These are phyloP conservation scores for Pteronotus mesoamericanus DNA, from an alignment of 2,797 vertebrate genomes.

Conservation along the genomic window DNA sequence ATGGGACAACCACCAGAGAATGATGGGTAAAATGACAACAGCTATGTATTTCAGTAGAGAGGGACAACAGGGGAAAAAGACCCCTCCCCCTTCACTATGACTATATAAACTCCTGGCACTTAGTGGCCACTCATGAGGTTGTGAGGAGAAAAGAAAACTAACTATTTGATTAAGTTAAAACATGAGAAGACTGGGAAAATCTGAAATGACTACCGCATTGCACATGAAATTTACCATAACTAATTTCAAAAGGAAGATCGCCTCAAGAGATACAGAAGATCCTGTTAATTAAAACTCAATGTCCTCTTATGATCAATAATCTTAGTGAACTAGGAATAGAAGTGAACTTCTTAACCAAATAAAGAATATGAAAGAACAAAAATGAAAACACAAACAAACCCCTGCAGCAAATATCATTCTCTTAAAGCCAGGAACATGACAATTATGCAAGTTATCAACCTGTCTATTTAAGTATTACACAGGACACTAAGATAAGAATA, in stretches of 20 bases:
- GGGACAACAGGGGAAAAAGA: background rate
- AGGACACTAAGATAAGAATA: background rate
- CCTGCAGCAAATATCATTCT: background rate
- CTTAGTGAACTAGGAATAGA: background rate
- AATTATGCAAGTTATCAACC: background rate
- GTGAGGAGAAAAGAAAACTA: background rate
- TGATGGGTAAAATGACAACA: background rate
- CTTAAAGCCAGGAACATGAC: background rate
- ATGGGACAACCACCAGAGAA: background rate
- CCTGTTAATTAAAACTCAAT: background rate
- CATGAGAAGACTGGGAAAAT: background rate
- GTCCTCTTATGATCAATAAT: background rate
- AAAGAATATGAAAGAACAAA: background rate
- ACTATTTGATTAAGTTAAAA: background rate
- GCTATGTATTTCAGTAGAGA: background rate
- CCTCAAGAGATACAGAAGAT: background rate
- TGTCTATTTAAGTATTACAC: background rate
- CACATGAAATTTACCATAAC: background rate
- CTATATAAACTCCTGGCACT: background rate
- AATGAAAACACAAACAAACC: background rate
- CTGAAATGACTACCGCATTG: background rate
- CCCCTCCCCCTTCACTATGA: rapidly evolving
- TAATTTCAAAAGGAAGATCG: background rate
- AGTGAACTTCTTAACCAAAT: background rate
- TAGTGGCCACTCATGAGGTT: background rate